Percentiles rank a stretch among this genome's conserved stretches.
These are phyloP conservation scores for Epicauta chinensis DNA, from an alignment of 1,140 invertebrate species.

Conservation along the genomic window DNA sequence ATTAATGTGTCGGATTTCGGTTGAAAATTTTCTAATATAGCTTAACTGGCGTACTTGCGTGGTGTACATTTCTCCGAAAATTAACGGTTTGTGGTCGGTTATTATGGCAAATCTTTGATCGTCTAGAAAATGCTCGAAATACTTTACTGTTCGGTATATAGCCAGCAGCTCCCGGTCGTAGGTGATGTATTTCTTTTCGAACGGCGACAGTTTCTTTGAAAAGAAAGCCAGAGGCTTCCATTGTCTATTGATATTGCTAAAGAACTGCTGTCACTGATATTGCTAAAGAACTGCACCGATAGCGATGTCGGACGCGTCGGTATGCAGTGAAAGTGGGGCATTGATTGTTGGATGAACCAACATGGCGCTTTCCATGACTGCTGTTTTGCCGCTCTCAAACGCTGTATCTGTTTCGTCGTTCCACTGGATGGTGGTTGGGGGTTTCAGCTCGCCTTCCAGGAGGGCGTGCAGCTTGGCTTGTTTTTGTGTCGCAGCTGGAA, in stretches of 20 bases:
- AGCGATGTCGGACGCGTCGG: constrained; percentile 29
- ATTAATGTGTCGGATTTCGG: constrained; percentile 36
- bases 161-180: constrained; percentile 45
- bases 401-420: constrained; percentile 23
- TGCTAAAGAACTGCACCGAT: constrained; percentile 35
- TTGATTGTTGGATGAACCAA: constrained; percentile 30
- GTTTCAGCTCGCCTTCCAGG: constrained; percentile 19
- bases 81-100: constrained; percentile 40
- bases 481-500: constrained; percentile 27
- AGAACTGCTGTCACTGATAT: too few species aligned
- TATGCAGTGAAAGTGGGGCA: constrained; percentile 20
- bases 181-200: constrained; percentile 37
- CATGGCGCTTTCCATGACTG: constrained; percentile 26
- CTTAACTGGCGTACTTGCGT: constrained; percentile 34
- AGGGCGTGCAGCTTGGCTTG: constrained; percentile 26
- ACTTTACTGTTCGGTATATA: constrained; percentile 36
- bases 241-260: too few species aligned
- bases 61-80: constrained; percentile 22
- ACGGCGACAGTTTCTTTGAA: constrained; percentile 29
- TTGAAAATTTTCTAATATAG: constrained; percentile 39
- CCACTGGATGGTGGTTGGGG: constrained; percentile 28
- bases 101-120: constrained; percentile 25
- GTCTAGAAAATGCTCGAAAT: constrained; percentile 31
- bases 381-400: constrained; percentile 32
- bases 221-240: constrained; percentile 17